Base-by-base conservation (phyloP, 2,888 invertebrate species). In the Ganaspis brasiliensis region DNA sequence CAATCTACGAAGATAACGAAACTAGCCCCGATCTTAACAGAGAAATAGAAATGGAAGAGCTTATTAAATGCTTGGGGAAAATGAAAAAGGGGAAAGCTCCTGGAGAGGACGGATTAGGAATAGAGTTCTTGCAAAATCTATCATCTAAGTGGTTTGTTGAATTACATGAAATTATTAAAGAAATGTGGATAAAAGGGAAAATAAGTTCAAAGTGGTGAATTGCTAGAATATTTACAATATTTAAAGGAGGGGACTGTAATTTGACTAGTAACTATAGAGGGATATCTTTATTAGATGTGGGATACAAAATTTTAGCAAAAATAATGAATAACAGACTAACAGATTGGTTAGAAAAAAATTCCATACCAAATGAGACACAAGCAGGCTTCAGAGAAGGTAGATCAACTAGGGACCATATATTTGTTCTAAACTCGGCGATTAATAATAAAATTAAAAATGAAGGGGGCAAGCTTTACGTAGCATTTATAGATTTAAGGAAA, bases 341-440 rank as follows among this genome's bases (percentile, higher is more conserved):
- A 21, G 37, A 12, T 5, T 74, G 74, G 56, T 12, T 71, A 12
- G 77, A 74, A 37, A 37, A 37, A 14, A 16, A 16, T 16, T 5
- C 5, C 5, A 55, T 6, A 55, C n/a, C 6, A 9, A 9, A 6
- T 16, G 19, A 9, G 55, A 14, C 8, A 9, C n/a, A 55, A n/a
- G n/a, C n/a, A n/a, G n/a, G n/a, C n/a, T n/a, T n/a, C n/a, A n/a
- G n/a, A n/a, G n/a, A n/a, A n/a, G n/a, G n/a, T n/a, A n/a, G 73
- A 73, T n/a, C 16, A 5, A 73, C 73, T 10, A 56, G 57, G 16
- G 73, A 73, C 10, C 57, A 75, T 26, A 72, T 82, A 10, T 81
- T 83, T 37, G 73, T 63, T 12, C 59, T 80, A 6, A 61, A 75
- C 24, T 56, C 79, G 1, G 55, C 78, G 9, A 77, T 79, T 37